Evolutionary conservation across 37 sponge, comb jelly and placozoan species (phyloP).

Genomic region (Amphimedon queenslandica): DNA sequence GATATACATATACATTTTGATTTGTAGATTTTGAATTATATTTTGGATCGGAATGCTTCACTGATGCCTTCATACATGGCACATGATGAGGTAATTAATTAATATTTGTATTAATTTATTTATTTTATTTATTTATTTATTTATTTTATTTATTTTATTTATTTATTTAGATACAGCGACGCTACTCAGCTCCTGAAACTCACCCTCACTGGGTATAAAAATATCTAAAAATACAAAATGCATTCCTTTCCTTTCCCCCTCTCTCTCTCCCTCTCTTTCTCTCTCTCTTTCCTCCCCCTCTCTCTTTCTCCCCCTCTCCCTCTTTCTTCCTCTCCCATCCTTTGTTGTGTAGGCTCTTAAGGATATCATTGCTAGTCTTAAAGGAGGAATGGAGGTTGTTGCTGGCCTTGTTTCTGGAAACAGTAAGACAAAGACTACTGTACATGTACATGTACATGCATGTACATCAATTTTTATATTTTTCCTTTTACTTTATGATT

Average conservation of each 20-base stretch:
- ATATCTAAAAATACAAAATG: not conserved
- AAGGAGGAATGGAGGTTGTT: conserved; percentile 24
- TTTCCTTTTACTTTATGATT: not conserved
- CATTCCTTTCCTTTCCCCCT: too few relatives aligned
- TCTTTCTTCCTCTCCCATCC: too few relatives aligned
- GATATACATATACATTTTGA: not conserved
- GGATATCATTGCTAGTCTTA: conserved; percentile 20
- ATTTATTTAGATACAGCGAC: conserved; percentile 25
- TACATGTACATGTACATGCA: not conserved
- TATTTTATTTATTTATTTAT: too few relatives aligned
- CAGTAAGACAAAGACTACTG: conserved; percentile 1
- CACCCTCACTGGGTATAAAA: conserved; percentile 55
- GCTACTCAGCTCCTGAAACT: conserved; percentile 34
- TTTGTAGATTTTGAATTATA: conserved; percentile 60
- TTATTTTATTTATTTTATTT: not conserved
- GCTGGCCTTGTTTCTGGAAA: conserved; percentile 55
- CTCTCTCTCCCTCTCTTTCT: too few relatives aligned
- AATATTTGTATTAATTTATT: too few relatives aligned
- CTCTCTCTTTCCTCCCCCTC: too few relatives aligned
- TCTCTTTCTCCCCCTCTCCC: too few relatives aligned
- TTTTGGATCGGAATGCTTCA: conserved; percentile 70
- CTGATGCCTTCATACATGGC: conserved; percentile 82
- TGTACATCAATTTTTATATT: not conserved
- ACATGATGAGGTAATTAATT: conserved; percentile 58
- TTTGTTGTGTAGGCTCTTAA: conserved; percentile 11